A percentile compares a stretch with the other conserved stretches of the same genome.
These are phyloP conservation scores for Microchirus variegatus DNA, from an alignment of 2,797 vertebrate species.

Conservation along the genomic window DNA sequence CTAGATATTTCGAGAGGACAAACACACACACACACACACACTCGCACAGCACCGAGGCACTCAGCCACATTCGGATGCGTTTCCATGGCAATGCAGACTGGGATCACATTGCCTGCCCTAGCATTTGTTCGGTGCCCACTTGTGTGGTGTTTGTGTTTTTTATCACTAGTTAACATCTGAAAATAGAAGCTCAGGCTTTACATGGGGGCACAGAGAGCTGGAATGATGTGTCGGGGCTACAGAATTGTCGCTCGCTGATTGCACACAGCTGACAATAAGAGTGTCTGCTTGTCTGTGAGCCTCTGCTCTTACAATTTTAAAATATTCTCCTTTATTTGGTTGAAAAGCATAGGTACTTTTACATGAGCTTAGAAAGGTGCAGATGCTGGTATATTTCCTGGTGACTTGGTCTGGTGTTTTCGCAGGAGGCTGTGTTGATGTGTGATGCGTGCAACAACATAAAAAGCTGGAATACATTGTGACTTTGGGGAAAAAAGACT, in stretches of 20 bases:
- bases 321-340: background rate
- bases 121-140: slow-evolving; percentile 76
- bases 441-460: no score
- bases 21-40: slow-evolving; percentile 2
- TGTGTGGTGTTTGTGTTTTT: slow-evolving; percentile 74
- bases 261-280: slow-evolving; percentile 68
- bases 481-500: no score
- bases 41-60: slow-evolving; percentile 53
- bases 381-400: no score
- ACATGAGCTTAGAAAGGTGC: no score
- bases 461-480: no score
- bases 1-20: slow-evolving; percentile 35
- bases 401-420: no score
- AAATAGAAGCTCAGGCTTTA: slow-evolving; percentile 74
- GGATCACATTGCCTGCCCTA: slow-evolving; percentile 70
- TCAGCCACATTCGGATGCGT: slow-evolving; percentile 73
- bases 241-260: slow-evolving; percentile 62
- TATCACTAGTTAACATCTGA: slow-evolving; percentile 74
- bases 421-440: no score
- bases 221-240: slow-evolving; percentile 55
- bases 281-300: slow-evolving; percentile 38
- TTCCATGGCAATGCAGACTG: slow-evolving; percentile 80
- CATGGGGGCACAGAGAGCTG: slow-evolving; percentile 48
- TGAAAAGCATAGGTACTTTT: no score
- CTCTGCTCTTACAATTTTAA: slow-evolving; percentile 9